phyloP scores from a whole-genome alignment of 2,888 invertebrate species.

The Amblyjoppa proteus region DNA sequence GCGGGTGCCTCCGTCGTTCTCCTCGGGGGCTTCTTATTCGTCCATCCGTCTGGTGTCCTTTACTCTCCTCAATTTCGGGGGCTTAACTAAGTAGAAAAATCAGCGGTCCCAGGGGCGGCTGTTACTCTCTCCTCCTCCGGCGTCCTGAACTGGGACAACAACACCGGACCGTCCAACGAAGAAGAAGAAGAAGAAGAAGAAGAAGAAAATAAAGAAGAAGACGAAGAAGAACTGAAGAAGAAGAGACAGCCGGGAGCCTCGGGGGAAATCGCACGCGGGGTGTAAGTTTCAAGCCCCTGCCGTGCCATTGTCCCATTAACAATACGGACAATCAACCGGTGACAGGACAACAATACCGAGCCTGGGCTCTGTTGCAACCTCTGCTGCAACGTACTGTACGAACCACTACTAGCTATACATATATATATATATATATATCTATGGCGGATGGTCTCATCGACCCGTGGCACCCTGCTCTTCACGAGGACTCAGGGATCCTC shows the following conservation, averaged over 20 bases:
- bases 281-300: slow-evolving; percentile 80
- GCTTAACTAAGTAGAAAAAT: slow-evolving; percentile 51
- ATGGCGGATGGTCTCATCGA: not conserved
- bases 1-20: slow-evolving; percentile 18
- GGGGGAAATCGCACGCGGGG: slow-evolving; percentile 69
- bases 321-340: slow-evolving; percentile 80
- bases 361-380: slow-evolving; percentile 73
- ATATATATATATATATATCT: not conserved
- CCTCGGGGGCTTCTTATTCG: not conserved
- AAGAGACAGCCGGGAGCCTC: slow-evolving; percentile 42
- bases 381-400: slow-evolving; percentile 54
- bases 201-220: slow-evolving; percentile 39
- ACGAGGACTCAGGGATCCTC: slow-evolving; percentile 23
- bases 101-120: slow-evolving; percentile 28
- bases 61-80: slow-evolving; percentile 6
- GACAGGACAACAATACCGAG: slow-evolving; percentile 77
- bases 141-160: slow-evolving; percentile 51
- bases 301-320: slow-evolving; percentile 77
- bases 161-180: not conserved
- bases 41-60: not conserved
- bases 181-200: slow-evolving; percentile 43
- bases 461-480: slow-evolving; percentile 45
- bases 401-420: not conserved
- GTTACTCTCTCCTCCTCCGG: slow-evolving; percentile 22
- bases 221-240: slow-evolving; percentile 46